phyloP scores from a whole-genome alignment of 2,797 vertebrate species.

The Capromys pilorides region DNA sequence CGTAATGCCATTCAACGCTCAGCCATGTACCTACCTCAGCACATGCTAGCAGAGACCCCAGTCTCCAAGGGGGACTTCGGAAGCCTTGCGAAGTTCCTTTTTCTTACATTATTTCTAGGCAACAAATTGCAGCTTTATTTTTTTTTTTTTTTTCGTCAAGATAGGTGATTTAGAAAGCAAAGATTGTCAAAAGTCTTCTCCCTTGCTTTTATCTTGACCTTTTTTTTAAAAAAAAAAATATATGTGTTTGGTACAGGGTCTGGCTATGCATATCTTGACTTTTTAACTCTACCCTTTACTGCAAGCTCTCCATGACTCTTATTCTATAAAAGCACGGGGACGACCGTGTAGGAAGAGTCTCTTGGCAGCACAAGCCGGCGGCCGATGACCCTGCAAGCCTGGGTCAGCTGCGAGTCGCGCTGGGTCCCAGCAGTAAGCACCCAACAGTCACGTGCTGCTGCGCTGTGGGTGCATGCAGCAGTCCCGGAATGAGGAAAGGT shows the following conservation, averaged over 20 bases:
- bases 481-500: not conserved
- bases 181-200: not conserved
- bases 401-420: not conserved
- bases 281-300: not conserved
- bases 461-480: not conserved
- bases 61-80: not conserved
- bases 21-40: not conserved
- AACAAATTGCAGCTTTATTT: not conserved
- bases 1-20: not conserved
- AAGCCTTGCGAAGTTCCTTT: not conserved
- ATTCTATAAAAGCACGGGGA: not conserved
- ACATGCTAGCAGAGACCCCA: constrained; percentile 1
- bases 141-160: not conserved
- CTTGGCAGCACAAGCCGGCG: not conserved
- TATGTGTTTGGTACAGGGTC: too few relatives aligned
- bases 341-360: not conserved
- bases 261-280: not conserved
- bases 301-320: not conserved
- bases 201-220: not conserved
- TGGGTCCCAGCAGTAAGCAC: not conserved
- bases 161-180: not conserved
- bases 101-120: not conserved
- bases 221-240: not conserved
- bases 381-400: not conserved
- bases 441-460: not conserved